phyloP scores from a whole-genome alignment of 2,113 vertebrate genomes.

The Salminus brasiliensis region DNA sequence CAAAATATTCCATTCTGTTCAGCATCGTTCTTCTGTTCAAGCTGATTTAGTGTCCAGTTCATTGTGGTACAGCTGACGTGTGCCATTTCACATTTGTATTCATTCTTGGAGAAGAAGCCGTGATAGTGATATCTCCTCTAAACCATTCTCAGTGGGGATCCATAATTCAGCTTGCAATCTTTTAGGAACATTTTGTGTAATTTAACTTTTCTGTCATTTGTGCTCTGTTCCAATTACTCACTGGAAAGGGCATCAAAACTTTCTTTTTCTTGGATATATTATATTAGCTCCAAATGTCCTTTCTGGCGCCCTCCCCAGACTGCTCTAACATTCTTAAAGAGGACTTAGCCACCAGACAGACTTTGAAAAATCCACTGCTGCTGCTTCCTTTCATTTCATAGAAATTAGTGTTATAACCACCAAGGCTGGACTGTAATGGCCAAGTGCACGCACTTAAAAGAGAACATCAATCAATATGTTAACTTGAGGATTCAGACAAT shows the following conservation, averaged over 20 bases:
- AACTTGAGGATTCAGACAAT: slow-evolving; percentile 11
- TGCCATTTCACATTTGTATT: neutral
- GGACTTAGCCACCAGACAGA: slow-evolving; percentile 13
- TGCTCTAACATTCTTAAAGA: neutral
- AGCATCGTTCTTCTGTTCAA: neutral
- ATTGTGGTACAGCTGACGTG: neutral
- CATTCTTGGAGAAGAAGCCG: neutral
- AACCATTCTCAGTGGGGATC: neutral
- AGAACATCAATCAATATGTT: slow-evolving; percentile 11
- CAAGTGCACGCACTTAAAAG: neutral
- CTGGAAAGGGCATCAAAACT: slow-evolving; percentile 29
- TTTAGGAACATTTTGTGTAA: neutral
- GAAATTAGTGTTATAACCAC: slow-evolving; percentile 7
- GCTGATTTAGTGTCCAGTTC: neutral
- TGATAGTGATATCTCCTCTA: neutral
- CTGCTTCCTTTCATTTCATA: slow-evolving; percentile 17
- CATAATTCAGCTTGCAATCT: neutral
- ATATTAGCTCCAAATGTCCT: slow-evolving; percentile 30
- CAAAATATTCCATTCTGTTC: too few relatives aligned
- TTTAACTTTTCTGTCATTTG: neutral
- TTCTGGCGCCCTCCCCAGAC: slow-evolving; percentile 18
- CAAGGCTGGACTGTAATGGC: neutral
- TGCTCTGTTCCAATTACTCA: slow-evolving; percentile 38
- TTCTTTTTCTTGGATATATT: neutral
- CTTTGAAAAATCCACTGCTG: neutral